Conservation (phyloP, 2,888 invertebrate species). For the Epinotia ramella region DNA sequence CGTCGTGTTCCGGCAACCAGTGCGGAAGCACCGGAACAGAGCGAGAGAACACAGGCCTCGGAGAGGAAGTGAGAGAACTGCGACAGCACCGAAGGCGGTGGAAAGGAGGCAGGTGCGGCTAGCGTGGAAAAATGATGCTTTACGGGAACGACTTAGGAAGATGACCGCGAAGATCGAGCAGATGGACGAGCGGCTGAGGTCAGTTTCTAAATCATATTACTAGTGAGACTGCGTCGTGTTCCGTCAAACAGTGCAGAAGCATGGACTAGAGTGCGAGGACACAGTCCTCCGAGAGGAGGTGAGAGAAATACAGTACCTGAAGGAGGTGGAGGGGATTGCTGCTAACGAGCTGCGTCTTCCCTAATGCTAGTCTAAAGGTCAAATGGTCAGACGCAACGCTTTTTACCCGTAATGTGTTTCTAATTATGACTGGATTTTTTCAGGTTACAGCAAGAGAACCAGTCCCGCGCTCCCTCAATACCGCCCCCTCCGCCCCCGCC, state of each 20-base stretch:
- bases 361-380: too few species aligned
- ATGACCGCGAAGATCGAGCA: slow-evolving; percentile 71
- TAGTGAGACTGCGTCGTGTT: neutral
- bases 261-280: too few species aligned
- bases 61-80: slow-evolving; percentile 64
- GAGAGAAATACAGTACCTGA: neutral
- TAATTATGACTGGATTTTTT: neutral
- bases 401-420: neutral
- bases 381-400: too few species aligned
- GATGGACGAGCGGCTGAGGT: slow-evolving; percentile 76
- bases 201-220: slow-evolving; percentile 47
- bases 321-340: neutral
- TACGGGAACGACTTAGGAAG: slow-evolving; percentile 67
- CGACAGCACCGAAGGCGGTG: slow-evolving; percentile 61
- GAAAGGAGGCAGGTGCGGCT: slow-evolving; percentile 64
- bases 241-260: too few species aligned
- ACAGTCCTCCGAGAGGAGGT: too few species aligned
- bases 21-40: neutral
- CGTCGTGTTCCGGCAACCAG: too few species aligned
- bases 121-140: slow-evolving; percentile 64
- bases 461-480: neutral
- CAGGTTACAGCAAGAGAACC: slow-evolving; percentile 29
- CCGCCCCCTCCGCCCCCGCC: slow-evolving; percentile 59
- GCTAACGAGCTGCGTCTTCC: too few species aligned
- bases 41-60: slow-evolving; percentile 45